A percentile compares a stretch with the other conserved stretches of the same genome.
Conservation (phyloP, 2,797 vertebrate genomes). For the Bufotes viridis region DNA sequence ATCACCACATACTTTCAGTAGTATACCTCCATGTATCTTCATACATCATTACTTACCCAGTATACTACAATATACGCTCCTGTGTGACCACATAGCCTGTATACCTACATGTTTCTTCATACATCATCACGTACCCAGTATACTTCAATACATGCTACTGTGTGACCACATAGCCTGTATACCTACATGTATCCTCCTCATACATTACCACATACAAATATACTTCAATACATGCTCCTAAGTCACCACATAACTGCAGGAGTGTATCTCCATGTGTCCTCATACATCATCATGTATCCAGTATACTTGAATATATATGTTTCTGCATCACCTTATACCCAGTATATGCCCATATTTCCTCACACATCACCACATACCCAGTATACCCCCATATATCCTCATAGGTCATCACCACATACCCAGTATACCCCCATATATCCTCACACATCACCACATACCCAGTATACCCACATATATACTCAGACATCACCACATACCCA, state of each 20-base stretch:
- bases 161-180: neutral
- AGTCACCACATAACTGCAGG: too few relatives aligned
- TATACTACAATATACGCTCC: too few relatives aligned
- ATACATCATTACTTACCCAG: neutral
- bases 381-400: neutral
- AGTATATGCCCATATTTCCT: neutral
- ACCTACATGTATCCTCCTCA: too few relatives aligned
- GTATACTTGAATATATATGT: neutral
- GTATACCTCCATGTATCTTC: neutral
- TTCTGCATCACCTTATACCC: neutral
- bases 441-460: neutral
- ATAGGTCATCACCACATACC: neutral
- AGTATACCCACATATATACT: too few relatives aligned
- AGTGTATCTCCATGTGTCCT: neutral
- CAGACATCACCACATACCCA: too few relatives aligned
- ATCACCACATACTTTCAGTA: neutral
- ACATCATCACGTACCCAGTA: neutral
- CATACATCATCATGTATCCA: neutral
- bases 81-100: too few relatives aligned
- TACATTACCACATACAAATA: too few relatives aligned
- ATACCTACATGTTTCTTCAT: too few relatives aligned
- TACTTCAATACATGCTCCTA: too few relatives aligned
- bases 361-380: neutral
- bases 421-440: neutral
- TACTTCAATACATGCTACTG: neutral